Conservation (phyloP, 2,888 invertebrate species). For the Callosobruchus maculatus region DNA sequence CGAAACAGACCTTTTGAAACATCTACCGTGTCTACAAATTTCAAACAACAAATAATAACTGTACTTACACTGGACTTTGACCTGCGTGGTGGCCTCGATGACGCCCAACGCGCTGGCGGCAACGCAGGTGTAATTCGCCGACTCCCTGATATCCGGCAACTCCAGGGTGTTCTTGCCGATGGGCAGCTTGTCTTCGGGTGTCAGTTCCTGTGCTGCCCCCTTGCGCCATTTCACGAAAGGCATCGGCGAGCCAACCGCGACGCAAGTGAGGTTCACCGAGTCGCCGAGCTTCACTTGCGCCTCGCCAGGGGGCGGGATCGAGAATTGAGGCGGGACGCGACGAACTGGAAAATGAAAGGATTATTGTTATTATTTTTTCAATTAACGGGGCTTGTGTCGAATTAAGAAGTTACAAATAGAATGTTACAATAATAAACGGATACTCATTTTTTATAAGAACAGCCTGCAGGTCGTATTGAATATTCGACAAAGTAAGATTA, state of each 20-base stretch:
- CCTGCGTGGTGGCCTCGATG: slow-evolving; percentile 82
- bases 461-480: too few species aligned
- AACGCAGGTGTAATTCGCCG: slow-evolving; percentile 95
- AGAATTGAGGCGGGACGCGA: slow-evolving; percentile 92
- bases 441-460: too few species aligned
- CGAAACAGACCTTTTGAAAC: too few species aligned
- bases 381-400: too few species aligned
- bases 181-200: slow-evolving; percentile 83
- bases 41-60: too few species aligned
- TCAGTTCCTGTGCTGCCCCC: slow-evolving; percentile 79
- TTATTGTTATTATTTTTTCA: too few species aligned
- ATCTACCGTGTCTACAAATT: too few species aligned
- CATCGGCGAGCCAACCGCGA: slow-evolving; percentile 97
- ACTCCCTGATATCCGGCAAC: slow-evolving; percentile 82
- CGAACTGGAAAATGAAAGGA: slow-evolving; percentile 64
- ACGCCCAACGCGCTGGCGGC: slow-evolving; percentile 92
- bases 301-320: slow-evolving; percentile 80
- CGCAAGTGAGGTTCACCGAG: slow-evolving; percentile 90
- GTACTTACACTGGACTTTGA: slow-evolving; percentile 92
- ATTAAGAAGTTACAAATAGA: too few species aligned
- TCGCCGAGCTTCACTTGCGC: slow-evolving; percentile 91
- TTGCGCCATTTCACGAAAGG: slow-evolving; percentile 93
- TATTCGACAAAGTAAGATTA: too few species aligned
- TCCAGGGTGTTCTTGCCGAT: slow-evolving; percentile 84
- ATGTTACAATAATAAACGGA: too few species aligned